These are phyloP conservation scores for Thalassarche chlororhynchos DNA, from an alignment of 2,113 vertebrate species.

Conservation along the genomic window DNA sequence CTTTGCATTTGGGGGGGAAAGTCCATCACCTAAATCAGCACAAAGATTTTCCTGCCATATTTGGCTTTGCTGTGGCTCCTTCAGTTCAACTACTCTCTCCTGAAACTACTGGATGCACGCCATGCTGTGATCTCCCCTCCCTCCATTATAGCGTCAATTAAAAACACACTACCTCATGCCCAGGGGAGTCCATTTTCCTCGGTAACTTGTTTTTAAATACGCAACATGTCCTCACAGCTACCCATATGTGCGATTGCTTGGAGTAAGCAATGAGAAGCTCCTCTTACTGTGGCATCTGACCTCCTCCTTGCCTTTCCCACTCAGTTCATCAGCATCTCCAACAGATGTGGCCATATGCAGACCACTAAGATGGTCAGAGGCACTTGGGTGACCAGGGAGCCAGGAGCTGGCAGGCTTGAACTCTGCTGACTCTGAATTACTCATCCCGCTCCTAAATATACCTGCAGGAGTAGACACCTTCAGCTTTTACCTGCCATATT, in stretches of 20 bases:
- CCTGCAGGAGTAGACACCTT: neutral
- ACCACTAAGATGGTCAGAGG: neutral
- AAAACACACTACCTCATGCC: conserved; percentile 7
- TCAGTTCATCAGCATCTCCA: neutral
- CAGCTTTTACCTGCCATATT: neutral
- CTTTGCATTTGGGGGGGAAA: neutral
- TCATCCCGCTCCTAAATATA: neutral
- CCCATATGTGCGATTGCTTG: neutral
- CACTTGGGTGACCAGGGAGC: neutral
- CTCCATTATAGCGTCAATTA: neutral
- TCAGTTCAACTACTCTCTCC: neutral
- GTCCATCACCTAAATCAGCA: conserved; percentile 9
- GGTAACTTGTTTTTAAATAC: neutral
- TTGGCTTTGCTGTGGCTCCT: conserved; percentile 32
- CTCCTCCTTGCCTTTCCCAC: neutral
- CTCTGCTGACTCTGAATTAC: neutral
- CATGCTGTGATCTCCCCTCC: neutral
- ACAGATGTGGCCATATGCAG: neutral
- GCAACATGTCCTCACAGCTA: neutral
- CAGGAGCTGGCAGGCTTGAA: neutral
- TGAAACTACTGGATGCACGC: neutral
- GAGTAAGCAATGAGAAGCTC: neutral
- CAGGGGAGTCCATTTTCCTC: neutral
- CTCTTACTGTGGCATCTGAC: neutral
- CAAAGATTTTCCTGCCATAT: conserved; percentile 19